Evolutionary conservation across 2,797 vertebrate species (phyloP).

Genomic region (Philypnodon macrostomus): DNA sequence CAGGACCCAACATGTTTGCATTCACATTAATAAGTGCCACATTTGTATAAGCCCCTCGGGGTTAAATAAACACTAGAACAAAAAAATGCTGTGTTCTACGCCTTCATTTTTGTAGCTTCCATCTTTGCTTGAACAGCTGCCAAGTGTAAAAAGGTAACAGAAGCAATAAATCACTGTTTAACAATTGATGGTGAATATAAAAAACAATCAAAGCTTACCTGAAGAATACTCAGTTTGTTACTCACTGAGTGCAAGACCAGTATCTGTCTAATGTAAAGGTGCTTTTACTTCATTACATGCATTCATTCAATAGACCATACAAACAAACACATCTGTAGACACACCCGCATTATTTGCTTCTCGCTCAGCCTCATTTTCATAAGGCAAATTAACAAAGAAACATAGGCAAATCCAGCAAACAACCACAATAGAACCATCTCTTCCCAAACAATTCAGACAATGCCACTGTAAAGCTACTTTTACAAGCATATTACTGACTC

Average conservation of each 20-base stretch:
- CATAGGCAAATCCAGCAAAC: slow-evolving; percentile 55
- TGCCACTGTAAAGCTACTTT: background rate
- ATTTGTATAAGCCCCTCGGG: slow-evolving; percentile 40
- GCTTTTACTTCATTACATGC: background rate
- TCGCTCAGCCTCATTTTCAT: slow-evolving; percentile 56
- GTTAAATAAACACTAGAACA: slow-evolving; percentile 36
- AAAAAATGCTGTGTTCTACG: background rate
- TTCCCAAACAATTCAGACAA: slow-evolving; percentile 2
- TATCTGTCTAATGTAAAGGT: no score
- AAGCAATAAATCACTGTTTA: background rate
- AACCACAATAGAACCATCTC: background rate
- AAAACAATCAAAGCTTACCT: no score
- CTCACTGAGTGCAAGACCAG: no score
- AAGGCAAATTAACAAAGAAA: slow-evolving; percentile 61
- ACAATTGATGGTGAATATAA: no score
- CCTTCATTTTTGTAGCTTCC: slow-evolving; percentile 4
- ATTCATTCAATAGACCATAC: slow-evolving; percentile 6
- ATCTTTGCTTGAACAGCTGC: slow-evolving; percentile 10
- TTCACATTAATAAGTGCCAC: slow-evolving; percentile 19
- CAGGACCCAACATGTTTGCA: slow-evolving; percentile 1
- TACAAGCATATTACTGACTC: background rate
- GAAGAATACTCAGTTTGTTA: no score
- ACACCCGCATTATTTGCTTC: slow-evolving; percentile 38
- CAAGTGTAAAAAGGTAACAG: slow-evolving; percentile 4
- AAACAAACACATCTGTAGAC: slow-evolving; percentile 4